Conservation (phyloP, 2,888 invertebrate species). For the Linyphia triangularis region DNA sequence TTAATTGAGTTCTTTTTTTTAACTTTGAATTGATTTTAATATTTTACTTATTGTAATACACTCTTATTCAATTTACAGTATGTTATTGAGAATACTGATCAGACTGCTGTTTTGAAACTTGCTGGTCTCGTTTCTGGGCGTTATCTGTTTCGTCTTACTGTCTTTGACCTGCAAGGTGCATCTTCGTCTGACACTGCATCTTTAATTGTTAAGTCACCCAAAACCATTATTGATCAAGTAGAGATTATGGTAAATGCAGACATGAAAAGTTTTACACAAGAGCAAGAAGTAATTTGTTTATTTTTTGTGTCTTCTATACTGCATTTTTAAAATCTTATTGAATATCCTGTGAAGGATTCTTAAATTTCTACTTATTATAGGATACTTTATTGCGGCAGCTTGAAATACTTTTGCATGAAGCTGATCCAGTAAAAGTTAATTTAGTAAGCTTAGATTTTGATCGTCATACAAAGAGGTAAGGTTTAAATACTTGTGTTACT, state of each 20-base stretch:
- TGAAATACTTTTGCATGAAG: slow-evolving; percentile 85
- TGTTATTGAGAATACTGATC: slow-evolving; percentile 88
- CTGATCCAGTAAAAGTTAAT: slow-evolving; percentile 81
- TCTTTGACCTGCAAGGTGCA: slow-evolving; percentile 93
- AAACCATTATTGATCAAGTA: slow-evolving; percentile 86
- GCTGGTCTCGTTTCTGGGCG: slow-evolving; percentile 92
- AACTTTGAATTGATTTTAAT: too few species aligned
- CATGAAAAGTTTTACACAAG: slow-evolving; percentile 85
- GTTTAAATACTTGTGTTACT: background rate
- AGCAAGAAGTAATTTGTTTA: slow-evolving; percentile 83
- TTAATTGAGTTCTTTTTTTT: too few species aligned
- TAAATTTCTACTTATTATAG: slow-evolving; percentile 77
- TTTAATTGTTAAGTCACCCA: slow-evolving; percentile 89
- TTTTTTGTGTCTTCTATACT: too few species aligned
- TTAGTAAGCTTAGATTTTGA: slow-evolving; percentile 83
- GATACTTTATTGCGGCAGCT: slow-evolving; percentile 88
- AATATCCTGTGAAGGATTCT: too few species aligned
- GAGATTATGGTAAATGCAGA: slow-evolving; percentile 90
- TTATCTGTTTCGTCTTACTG: slow-evolving; percentile 93
- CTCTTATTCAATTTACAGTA: slow-evolving; percentile 80
- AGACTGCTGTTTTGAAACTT: slow-evolving; percentile 88
- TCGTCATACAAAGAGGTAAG: slow-evolving; percentile 78
- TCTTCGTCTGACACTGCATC: slow-evolving; percentile 90
- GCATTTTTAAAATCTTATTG: background rate
- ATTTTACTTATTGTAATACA: too few species aligned